Evolutionary conservation across 2,113 vertebrate genomes (phyloP), one percentile per base, ranked within the genome.

Genomic region (Morphnarchus princeps): DNA sequence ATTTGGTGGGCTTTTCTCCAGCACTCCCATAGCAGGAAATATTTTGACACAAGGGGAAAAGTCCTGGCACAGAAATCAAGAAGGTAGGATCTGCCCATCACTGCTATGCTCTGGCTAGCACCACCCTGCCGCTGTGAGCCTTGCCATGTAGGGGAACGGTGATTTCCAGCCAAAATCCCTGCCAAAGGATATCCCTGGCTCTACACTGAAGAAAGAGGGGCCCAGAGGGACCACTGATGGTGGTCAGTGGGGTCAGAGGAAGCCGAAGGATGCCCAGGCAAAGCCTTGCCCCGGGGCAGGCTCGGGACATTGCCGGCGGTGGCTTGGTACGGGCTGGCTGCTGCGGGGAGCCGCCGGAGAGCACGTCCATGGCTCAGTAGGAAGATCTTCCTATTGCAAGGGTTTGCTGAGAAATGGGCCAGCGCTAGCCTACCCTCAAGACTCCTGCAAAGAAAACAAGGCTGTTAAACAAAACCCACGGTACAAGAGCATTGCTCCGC

Each of bases 91-190:
- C 42, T 45, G 61, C 47, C 36, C 67, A 25, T 36, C 19, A 13
- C 38, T 61, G 52, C 43, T 57, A 24, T 8, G 42, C 40, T 70
- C 40, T 36, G 38, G 54, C 16, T 29, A n/a, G 45, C 34, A 47
- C 22, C 5, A 1, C 22, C 26, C 57, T 31, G 11, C 50, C 3
- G 1, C 4, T 14, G 31, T 0, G 0, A 78, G 29, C 62, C 59
- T 50, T 32, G 57, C 40, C 6, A 1, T 3, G 19, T 42, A 18
- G 6, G 43, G 5, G 16, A 59, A 63, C 0, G 1, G 21, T 10
- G 16, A 29, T 82, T 49, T 61, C 45, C 62, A 57, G 11, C 34
- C 20, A 5, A 77, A 86, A 61, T 11, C 34, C 24, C 59, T n/a
- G 42, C 16, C 47, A 62, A 62, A 85, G 42, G 34, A 20, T 24